These are phyloP conservation scores for Podarcis lilfordi DNA, from an alignment of 2,797 vertebrate genomes.

Conservation along the genomic window DNA sequence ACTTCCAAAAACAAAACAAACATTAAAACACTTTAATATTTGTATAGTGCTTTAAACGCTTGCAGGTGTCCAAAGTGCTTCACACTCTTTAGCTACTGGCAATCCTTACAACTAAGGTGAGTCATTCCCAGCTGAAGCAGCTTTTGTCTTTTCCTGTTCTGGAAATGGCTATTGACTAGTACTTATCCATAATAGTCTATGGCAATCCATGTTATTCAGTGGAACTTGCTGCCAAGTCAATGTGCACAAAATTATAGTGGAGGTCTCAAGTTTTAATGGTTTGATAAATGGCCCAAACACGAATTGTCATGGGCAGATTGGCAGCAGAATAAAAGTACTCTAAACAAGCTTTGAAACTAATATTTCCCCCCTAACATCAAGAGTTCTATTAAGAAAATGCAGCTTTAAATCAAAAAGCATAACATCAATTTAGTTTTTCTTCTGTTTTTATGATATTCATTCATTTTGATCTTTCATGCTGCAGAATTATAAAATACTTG, in stretches of 20 bases:
- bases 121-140: not conserved
- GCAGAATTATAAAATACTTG: not conserved
- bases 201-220: not conserved
- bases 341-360: constrained; percentile 1
- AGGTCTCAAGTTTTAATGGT: not conserved
- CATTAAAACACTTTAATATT: not conserved
- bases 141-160: not conserved
- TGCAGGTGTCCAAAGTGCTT: not conserved
- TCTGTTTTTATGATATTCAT: not conserved
- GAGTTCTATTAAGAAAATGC: not conserved
- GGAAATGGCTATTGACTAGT: not conserved
- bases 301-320: not conserved
- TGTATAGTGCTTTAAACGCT: not conserved
- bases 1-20: too few relatives aligned
- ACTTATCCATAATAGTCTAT: not conserved
- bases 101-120: not conserved
- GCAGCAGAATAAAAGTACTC: not conserved
- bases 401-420: not conserved
- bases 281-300: constrained; percentile 13
- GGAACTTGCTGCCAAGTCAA: not conserved
- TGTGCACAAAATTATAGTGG: not conserved
- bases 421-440: not conserved
- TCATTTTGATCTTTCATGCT: constrained; percentile 4
- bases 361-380: not conserved
- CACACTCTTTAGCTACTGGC: not conserved